Evolutionary conservation across 1,140 invertebrate species (phyloP), one percentile per base, ranked within the genome.

Genomic region (Medauroidea extradentata): DNA sequence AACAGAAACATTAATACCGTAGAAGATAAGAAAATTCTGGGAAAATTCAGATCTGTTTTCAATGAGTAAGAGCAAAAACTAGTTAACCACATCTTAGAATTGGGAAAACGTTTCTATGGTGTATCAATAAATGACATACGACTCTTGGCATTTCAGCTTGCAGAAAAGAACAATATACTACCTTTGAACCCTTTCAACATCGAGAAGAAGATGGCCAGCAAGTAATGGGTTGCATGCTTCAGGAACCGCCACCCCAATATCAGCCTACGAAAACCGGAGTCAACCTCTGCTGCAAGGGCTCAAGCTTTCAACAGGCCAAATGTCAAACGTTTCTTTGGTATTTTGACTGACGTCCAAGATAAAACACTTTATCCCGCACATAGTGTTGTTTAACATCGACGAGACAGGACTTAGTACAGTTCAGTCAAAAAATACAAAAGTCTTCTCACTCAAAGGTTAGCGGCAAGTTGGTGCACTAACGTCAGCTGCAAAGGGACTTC

Each of bases 351-450:
- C 1, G 53, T 41, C n/a, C 44, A 58, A 24, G 46, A 50, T 41
- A 61, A 69, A 59, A 50, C 63, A 44, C 46, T 69, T 61, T 61
- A 66, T 27, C 60, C 61, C 41, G 48, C 65, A 18, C 49, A 65
- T 42, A 55, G 62, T 21, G 65, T n/a, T 74, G 13, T 75, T 67
- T 52, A 76, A 76, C 65, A 54, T 70, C 50, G 69, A 73, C 61
- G 71, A 73, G 44, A 76, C 69, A 29, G 74, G 73, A 8, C 39
- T 73, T 27, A 70, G 66, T 8, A 73, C 67, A 29, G 71, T 74
- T 25, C 64, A 66, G 14, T 73, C 74, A 57, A 70, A 64, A 34
- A 60, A 69, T 13, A 60, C 60, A 38, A 73, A 69, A 69, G 63
- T 73, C 21, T 39, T 76, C 18, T 67, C 66, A 38, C 50, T 51